These are phyloP conservation scores for Labeo catla DNA, from an alignment of 2,113 vertebrate species.

Conservation along the genomic window DNA sequence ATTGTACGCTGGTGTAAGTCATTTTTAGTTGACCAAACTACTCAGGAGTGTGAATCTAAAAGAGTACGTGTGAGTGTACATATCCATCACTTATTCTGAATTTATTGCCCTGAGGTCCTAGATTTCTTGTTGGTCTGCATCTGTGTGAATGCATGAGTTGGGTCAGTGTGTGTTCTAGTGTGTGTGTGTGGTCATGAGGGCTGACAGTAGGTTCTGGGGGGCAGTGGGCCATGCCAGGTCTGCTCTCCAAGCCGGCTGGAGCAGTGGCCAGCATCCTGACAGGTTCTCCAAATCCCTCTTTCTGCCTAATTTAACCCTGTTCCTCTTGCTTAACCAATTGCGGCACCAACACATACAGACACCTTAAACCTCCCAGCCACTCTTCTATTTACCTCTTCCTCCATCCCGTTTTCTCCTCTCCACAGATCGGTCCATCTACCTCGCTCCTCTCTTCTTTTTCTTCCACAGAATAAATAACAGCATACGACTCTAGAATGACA, in stretches of 20 bases:
- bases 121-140: constrained; percentile 46
- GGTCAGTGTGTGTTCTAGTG: constrained; percentile 41
- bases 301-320: constrained; percentile 81
- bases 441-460: background rate
- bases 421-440: background rate
- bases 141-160: constrained; percentile 35
- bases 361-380: constrained; percentile 47
- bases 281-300: constrained; percentile 71
- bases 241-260: constrained; percentile 65
- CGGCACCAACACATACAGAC: constrained; percentile 57
- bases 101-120: constrained; percentile 7
- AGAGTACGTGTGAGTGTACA: background rate
- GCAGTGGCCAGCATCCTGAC: constrained; percentile 71
- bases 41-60: background rate
- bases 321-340: constrained; percentile 61
- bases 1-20: background rate
- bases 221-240: constrained; percentile 74
- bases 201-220: constrained; percentile 77
- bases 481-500: background rate
- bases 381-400: constrained; percentile 20
- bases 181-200: constrained; percentile 70
- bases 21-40: background rate
- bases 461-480: background rate
- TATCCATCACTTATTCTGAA: constrained; percentile 8
- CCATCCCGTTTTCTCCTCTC: constrained; percentile 19